A percentile compares a stretch with the other conserved stretches of the same genome.
These are phyloP conservation scores for Leptogaster cylindrica DNA, from an alignment of 2,888 invertebrate species.

Conservation along the genomic window DNA sequence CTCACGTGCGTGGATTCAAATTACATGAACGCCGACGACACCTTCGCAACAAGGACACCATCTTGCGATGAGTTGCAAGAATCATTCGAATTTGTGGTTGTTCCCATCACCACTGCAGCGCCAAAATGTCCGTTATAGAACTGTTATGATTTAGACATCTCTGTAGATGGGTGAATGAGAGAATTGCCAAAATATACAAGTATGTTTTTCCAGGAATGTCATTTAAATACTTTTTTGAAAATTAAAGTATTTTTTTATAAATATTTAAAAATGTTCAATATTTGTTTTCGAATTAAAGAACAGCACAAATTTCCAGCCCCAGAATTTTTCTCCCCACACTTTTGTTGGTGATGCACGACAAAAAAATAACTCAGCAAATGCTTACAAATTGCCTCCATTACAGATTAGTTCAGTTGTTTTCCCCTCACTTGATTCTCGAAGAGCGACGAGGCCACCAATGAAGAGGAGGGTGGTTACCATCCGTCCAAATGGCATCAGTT, in stretches of 20 bases:
- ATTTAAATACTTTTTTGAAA: no score
- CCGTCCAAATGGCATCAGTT: slow-evolving; percentile 42
- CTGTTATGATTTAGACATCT: no score
- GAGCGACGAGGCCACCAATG: neutral
- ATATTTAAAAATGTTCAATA: neutral
- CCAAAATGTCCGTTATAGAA: no score
- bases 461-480: slow-evolving; percentile 28
- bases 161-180: no score
- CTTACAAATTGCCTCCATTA: slow-evolving; percentile 51
- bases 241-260: neutral
- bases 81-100: no score
- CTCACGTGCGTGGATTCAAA: no score
- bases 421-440: neutral
- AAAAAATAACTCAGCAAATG: slow-evolving; percentile 49
- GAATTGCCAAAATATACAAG: no score
- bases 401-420: slow-evolving; percentile 45
- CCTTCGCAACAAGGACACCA: no score
- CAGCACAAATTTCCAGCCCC: neutral
- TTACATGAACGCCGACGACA: no score
- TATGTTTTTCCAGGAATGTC: no score
- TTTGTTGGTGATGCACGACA: slow-evolving; percentile 44
- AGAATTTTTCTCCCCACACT: neutral
- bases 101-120: no score
- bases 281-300: neutral
- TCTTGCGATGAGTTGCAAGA: no score